Evolutionary conservation across 1,140 invertebrate genomes (phyloP), one percentile per base, ranked within the genome.

Genomic region (Plectus sambesii): DNA sequence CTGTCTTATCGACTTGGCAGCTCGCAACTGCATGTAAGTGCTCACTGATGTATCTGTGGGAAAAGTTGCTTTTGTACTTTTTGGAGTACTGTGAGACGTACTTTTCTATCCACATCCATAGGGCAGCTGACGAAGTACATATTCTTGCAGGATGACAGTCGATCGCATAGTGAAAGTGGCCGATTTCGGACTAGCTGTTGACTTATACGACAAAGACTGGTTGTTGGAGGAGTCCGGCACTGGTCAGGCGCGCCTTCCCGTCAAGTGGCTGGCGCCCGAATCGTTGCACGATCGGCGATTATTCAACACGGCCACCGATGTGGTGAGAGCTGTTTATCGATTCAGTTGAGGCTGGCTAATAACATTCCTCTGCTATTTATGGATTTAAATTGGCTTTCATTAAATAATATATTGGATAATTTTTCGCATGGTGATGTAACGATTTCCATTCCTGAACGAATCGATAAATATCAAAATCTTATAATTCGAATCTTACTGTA

Each of bases 1-100:
- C n/a, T n/a, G n/a, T n/a, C n/a, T n/a, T n/a, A n/a, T n/a, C 60
- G 90, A 96, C 71, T 74, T 96, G 47, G 87, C 88, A 3, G 82
- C 88, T 0, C 77, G 89, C n/a, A 96, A 96, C 69, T 87, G 89
- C 64, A 69, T 66, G 63, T 63, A 39, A 36, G 58, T 57, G 5
- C 36, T 19, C n/a, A n/a, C n/a, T n/a, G n/a, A n/a, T n/a, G n/a
- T n/a, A n/a, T n/a, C n/a, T n/a, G n/a, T n/a, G n/a, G n/a, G n/a
- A n/a, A n/a, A n/a, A n/a, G n/a, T n/a, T n/a, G n/a, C n/a, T n/a
- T n/a, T n/a, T n/a, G n/a, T n/a, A n/a, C n/a, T n/a, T n/a, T n/a
- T n/a, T n/a, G n/a, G n/a, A n/a, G n/a, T n/a, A n/a, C n/a, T n/a
- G n/a, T n/a, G n/a, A n/a, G n/a, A n/a, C n/a, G n/a, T n/a, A n/a